These are phyloP conservation scores for Tenthredo notha DNA, from an alignment of 2,888 invertebrate species.

Conservation along the genomic window DNA sequence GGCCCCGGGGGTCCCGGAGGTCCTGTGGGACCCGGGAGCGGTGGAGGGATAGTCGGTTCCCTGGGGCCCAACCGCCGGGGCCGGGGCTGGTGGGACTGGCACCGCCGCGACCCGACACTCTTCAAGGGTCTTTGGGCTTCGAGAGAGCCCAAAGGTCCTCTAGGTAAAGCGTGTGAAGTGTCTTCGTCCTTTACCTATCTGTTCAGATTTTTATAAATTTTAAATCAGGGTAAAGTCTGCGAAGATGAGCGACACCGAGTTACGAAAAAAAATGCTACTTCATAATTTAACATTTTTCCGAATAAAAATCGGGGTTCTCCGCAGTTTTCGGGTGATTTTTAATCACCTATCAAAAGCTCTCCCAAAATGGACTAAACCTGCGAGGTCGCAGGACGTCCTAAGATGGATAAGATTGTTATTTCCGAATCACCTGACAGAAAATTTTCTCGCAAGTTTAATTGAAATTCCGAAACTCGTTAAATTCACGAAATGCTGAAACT, in stretches of 20 bases:
- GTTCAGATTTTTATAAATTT: background rate
- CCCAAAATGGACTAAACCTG: too few species aligned
- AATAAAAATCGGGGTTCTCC: too few species aligned
- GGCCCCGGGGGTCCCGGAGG: constrained; percentile 69
- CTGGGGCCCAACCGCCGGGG: constrained; percentile 77
- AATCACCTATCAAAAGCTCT: too few species aligned
- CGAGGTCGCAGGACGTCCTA: too few species aligned
- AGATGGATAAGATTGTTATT: too few species aligned
- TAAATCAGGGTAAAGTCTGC: background rate
- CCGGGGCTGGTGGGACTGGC: constrained; percentile 86
- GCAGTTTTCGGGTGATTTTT: too few species aligned
- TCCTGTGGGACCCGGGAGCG: constrained; percentile 63
- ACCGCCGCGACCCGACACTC: constrained; percentile 86
- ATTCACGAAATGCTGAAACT: too few species aligned
- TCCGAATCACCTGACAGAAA: too few species aligned
- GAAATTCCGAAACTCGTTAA: too few species aligned
- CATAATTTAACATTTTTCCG: too few species aligned
- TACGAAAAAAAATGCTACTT: background rate
- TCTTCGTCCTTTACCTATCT: background rate
- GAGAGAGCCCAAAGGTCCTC: constrained; percentile 86
- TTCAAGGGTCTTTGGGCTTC: constrained; percentile 88
- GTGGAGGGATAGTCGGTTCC: constrained; percentile 56
- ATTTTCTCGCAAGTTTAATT: too few species aligned
- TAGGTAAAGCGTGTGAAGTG: constrained; percentile 82
- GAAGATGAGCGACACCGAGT: background rate